Evolutionary conservation across 2,113 vertebrate species (phyloP).

Genomic region (Pterocles burchelli): DNA sequence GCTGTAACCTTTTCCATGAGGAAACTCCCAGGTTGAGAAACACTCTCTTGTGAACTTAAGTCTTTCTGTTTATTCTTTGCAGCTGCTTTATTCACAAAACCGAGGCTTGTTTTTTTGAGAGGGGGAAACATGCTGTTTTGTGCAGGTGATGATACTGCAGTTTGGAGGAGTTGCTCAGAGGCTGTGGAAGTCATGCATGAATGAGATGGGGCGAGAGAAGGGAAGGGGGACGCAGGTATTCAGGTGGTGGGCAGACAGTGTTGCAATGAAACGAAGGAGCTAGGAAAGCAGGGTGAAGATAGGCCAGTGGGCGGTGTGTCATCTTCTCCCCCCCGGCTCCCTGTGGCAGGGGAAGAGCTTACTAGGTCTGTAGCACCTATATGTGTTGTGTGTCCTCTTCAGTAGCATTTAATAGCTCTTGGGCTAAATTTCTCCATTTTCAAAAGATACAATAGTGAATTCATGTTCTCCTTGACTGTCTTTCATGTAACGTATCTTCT

Average conservation of each 20-base stretch:
- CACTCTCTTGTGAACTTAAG: not conserved
- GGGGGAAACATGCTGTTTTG: not conserved
- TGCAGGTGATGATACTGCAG: not conserved
- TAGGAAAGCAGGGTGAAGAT: not conserved
- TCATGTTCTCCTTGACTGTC: not conserved
- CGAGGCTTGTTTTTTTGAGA: not conserved
- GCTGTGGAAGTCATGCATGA: not conserved
- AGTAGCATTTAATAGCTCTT: not conserved
- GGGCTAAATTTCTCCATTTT: not conserved
- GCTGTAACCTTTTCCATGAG: not conserved
- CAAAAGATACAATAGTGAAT: not conserved
- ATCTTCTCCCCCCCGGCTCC: not conserved
- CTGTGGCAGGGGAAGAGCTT: not conserved
- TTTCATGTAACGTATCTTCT: not conserved
- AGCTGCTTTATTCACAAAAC: not conserved
- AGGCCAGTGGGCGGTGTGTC: not conserved
- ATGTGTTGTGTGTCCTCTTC: not conserved
- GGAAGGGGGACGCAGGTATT: not conserved
- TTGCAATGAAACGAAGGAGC: not conserved
- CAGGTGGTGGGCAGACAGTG: not conserved
- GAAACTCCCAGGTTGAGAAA: not conserved
- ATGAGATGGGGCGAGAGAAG: not conserved
- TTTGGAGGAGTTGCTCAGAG: not conserved
- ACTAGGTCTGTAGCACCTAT: not conserved
- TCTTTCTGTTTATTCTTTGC: not conserved